A percentile compares a stretch with the other conserved stretches of the same genome.
These are phyloP conservation scores for Herpetotheres cachinnans DNA, from an alignment of 2,113 vertebrate species.

Conservation along the genomic window DNA sequence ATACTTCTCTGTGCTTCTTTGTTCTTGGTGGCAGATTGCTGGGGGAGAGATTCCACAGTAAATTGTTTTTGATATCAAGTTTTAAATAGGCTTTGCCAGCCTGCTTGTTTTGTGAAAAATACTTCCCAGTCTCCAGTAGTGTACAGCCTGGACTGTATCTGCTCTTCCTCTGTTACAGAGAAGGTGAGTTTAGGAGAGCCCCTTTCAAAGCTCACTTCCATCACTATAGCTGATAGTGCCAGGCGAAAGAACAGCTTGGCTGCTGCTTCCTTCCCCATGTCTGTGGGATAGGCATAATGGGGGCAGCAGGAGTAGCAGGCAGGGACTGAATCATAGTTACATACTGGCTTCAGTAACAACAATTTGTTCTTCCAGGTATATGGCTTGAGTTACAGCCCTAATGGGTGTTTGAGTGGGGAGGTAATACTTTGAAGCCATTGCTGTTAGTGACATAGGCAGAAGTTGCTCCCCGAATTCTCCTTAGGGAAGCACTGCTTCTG, in stretches of 20 bases:
- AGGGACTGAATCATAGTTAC: neutral
- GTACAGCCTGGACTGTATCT: neutral
- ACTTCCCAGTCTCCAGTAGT: neutral
- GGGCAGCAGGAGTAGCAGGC: neutral
- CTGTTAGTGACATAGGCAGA: neutral
- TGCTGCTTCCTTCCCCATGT: neutral
- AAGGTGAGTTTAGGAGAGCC: neutral
- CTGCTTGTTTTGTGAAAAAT: neutral
- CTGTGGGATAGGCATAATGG: fast-evolving
- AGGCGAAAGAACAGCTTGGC: neutral
- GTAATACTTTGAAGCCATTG: neutral
- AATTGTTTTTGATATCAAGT: neutral
- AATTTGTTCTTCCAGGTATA: neutral
- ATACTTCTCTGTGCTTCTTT: neutral
- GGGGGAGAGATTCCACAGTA: neutral
- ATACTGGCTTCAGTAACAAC: neutral
- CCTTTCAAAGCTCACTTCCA: neutral
- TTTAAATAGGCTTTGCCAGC: neutral
- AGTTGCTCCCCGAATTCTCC: neutral
- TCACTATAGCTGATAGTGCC: neutral
- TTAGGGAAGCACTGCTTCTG: neutral
- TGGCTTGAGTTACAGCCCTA: neutral
- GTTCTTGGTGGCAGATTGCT: neutral
- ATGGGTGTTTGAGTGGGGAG: neutral
- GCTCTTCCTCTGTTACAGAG: neutral